phyloP scores from a whole-genome alignment of 2,888 invertebrate genomes.

The Clitarchus hookeri region DNA sequence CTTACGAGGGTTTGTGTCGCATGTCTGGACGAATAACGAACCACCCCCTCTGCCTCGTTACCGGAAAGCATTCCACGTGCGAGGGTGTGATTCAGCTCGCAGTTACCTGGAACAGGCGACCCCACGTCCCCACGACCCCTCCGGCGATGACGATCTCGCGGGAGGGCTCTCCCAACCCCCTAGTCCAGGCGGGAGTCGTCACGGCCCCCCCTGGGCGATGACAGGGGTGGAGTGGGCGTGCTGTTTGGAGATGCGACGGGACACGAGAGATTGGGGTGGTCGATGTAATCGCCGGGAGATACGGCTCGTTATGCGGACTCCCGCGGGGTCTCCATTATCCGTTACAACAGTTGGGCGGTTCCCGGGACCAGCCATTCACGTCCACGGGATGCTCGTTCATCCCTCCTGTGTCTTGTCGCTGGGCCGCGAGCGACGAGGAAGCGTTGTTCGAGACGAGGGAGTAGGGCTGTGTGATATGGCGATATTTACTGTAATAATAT shows the following conservation, averaged over 20 bases:
- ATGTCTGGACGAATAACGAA: background rate
- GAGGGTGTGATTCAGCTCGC: too few relatives aligned
- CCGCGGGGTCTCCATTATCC: background rate
- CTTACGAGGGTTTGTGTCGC: background rate
- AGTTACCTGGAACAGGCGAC: too few relatives aligned
- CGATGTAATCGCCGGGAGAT: constrained; percentile 8
- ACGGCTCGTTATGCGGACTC: background rate
- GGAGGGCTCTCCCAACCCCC: too few relatives aligned
- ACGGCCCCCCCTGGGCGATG: background rate
- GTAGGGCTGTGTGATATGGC: too few relatives aligned
- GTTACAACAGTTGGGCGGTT: background rate
- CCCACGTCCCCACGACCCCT: too few relatives aligned
- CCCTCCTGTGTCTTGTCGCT: background rate
- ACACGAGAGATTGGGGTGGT: background rate
- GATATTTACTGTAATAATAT: too few relatives aligned
- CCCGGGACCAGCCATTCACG: too few relatives aligned
- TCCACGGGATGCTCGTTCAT: background rate
- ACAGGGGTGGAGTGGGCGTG: background rate
- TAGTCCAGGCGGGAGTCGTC: too few relatives aligned
- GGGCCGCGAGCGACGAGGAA: too few relatives aligned
- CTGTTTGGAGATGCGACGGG: background rate
- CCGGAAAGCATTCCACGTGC: too few relatives aligned
- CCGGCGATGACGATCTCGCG: too few relatives aligned
- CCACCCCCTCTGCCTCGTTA: too few relatives aligned
- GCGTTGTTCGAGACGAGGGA: background rate